These are phyloP conservation scores for Carassius carassius DNA, from an alignment of 2,113 vertebrate species.

Conservation along the genomic window DNA sequence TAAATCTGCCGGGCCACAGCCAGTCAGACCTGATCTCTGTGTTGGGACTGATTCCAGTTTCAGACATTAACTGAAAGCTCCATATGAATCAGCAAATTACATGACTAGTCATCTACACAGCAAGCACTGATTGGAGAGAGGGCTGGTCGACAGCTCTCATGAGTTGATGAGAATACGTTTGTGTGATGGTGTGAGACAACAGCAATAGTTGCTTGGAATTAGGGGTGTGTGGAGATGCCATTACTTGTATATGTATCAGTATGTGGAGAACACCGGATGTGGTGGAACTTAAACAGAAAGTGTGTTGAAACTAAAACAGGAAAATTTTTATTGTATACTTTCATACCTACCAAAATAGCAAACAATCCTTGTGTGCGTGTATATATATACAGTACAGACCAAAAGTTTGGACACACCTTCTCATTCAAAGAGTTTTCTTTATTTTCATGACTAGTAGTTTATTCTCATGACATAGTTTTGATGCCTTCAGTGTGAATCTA, in stretches of 20 bases:
- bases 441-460: no score
- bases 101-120: not conserved
- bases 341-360: not conserved
- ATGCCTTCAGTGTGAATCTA: no score
- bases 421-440: no score
- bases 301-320: not conserved
- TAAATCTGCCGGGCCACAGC: not conserved
- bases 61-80: conserved; percentile 15
- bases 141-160: not conserved
- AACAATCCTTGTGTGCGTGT: not conserved
- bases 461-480: no score
- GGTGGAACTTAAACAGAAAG: not conserved
- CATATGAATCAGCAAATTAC: conserved; percentile 27
- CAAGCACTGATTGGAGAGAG: not conserved
- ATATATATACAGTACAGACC: no score
- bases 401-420: no score
- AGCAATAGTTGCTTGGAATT: not conserved
- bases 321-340: not conserved
- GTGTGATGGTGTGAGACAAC: not conserved
- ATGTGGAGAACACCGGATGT: not conserved
- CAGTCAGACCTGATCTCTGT: conserved; percentile 23
- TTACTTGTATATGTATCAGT: not conserved
- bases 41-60: conserved; percentile 5
- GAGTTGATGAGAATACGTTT: not conserved
- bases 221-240: not conserved